Evolutionary conservation across 2,797 vertebrate species (phyloP).

Genomic region (Aselliscus stoliczkanus): DNA sequence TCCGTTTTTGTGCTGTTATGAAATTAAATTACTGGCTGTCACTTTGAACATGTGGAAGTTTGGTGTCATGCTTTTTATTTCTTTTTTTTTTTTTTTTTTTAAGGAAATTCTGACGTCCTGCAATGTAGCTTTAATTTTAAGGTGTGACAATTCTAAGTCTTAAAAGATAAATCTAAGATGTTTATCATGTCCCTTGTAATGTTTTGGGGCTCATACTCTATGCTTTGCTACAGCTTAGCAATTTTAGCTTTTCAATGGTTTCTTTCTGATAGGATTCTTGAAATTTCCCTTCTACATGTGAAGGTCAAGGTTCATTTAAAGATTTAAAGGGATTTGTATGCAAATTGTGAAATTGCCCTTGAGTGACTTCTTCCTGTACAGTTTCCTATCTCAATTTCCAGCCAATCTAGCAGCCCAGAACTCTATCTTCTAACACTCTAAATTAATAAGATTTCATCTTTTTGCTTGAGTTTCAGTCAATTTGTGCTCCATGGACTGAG

Average conservation of each 20-base stretch:
- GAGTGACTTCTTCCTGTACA: background rate
- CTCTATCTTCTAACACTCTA: background rate
- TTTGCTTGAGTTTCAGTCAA: constrained; percentile 1
- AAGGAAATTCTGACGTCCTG: background rate
- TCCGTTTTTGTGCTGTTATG: background rate
- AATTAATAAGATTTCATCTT: background rate
- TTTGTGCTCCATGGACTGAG: background rate
- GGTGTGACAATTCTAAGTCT: background rate
- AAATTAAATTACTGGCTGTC: background rate
- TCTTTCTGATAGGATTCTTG: background rate
- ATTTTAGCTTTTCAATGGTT: background rate
- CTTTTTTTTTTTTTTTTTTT: background rate
- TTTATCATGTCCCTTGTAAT: background rate
- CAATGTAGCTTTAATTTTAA: background rate
- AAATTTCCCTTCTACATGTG: background rate
- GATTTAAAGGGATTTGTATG: background rate
- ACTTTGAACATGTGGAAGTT: background rate
- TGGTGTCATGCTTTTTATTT: accelerated
- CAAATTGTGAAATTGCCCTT: background rate
- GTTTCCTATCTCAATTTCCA: background rate
- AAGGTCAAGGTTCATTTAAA: background rate
- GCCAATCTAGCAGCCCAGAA: background rate
- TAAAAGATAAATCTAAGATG: background rate
- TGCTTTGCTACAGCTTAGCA: background rate
- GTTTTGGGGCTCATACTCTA: background rate